Conservation (phyloP, 2,888 invertebrate species). For the Liodrosophila aerea region DNA sequence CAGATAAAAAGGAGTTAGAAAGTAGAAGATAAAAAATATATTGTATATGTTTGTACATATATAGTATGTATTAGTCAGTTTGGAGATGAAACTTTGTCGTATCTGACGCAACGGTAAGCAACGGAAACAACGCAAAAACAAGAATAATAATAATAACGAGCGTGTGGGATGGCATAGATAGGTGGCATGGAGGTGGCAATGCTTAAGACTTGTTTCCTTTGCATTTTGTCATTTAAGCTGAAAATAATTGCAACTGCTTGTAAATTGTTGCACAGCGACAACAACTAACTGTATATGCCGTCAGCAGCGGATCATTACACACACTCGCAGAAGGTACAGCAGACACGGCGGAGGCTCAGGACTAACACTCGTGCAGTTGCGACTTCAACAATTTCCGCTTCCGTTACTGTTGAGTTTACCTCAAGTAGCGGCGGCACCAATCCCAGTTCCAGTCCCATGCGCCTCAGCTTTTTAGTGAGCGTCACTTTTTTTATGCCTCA, state of each 20-base stretch:
- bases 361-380: slow-evolving; percentile 43
- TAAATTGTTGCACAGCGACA: slow-evolving; percentile 60
- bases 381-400: slow-evolving; percentile 77
- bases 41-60: no score
- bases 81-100: no score
- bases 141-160: slow-evolving; percentile 48
- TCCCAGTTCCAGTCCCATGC: slow-evolving; percentile 14
- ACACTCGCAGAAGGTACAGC: slow-evolving; percentile 33
- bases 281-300: slow-evolving; percentile 51
- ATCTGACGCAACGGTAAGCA: not conserved
- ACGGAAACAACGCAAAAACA: slow-evolving; percentile 32
- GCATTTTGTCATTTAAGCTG: slow-evolving; percentile 81
- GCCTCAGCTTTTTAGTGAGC: slow-evolving; percentile 38
- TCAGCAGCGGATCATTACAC: slow-evolving; percentile 67
- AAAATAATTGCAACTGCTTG: slow-evolving; percentile 81
- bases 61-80: no score
- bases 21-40: no score
- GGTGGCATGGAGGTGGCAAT: slow-evolving; percentile 33
- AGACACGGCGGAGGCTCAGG: no score
- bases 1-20: no score
- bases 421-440: slow-evolving; percentile 48
- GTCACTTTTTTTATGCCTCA: slow-evolving; percentile 53
- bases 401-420: slow-evolving; percentile 63
- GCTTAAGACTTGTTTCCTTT: slow-evolving; percentile 81
- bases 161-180: slow-evolving; percentile 17